phyloP scores from a whole-genome alignment of 2,113 vertebrate genomes.

The Myrmecobius fasciatus region DNA sequence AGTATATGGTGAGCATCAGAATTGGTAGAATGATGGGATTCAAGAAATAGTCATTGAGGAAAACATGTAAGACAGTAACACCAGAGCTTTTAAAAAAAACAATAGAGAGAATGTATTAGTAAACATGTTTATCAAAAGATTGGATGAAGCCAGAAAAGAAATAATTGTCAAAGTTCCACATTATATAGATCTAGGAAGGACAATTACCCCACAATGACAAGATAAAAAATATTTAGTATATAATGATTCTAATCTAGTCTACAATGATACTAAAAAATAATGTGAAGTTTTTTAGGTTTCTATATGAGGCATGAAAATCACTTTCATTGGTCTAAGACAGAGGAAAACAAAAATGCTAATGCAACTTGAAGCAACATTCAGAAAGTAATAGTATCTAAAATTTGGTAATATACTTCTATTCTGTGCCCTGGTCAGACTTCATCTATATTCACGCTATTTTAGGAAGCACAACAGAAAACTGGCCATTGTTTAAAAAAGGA shows the following conservation, averaged over 20 bases:
- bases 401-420: not conserved
- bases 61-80: not conserved
- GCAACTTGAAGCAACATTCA: not conserved
- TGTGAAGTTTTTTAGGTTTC: not conserved
- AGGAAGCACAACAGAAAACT: no score
- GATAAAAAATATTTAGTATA: no score
- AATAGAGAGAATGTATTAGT: not conserved
- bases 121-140: not conserved
- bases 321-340: not conserved
- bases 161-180: not conserved
- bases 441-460: no score
- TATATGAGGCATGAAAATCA: not conserved
- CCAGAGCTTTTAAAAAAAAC: not conserved
- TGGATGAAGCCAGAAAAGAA: not conserved
- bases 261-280: not conserved
- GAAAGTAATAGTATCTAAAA: not conserved
- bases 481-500: no score
- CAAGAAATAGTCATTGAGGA: not conserved
- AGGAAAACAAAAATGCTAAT: not conserved
- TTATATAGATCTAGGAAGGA: not conserved
- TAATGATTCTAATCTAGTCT: no score
- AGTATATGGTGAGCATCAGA: not conserved
- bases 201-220: not conserved
- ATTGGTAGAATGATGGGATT: not conserved
- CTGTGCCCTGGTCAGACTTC: no score